Base-by-base conservation (phyloP, 1,140 invertebrate genomes). In the Phortica variegata region DNA sequence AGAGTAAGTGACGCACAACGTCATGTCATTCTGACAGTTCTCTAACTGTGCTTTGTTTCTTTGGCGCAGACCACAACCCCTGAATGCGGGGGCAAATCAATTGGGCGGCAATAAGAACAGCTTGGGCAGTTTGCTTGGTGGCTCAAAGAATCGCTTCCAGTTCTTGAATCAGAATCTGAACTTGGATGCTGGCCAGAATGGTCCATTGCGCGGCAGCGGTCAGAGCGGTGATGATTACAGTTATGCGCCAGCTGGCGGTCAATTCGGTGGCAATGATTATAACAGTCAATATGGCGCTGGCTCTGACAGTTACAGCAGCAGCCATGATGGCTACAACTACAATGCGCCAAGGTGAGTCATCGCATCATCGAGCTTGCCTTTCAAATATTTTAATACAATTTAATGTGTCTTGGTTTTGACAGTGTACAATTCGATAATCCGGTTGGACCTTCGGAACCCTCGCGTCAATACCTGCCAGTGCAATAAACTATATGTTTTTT, bases 181-280 rank as follows among this genome's bases (percentile, higher is more conserved):
- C 33, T 49, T 68, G 18, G 65, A 73, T 37, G 44, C 47, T 32
- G 62, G 68, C 0, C 56, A 65, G 31, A 51, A 34, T 31, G 49
- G 59, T 29, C 60, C 61, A 8, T 42, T 65, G 50, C 53, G 61
- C 26, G 65, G 71, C 52, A 71, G 66, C 29, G 66, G 63, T 12
- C 70, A 71, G 51, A 73, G 62, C 23, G 66, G 71, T 16, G 70
- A 73, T 23, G 71, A 73, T 29, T 74, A 68, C 33, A 73, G 63
- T 49, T 73, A 71, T 48, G 31, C 51, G 34, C 52, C 32, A 26
- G 13, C 23, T 31, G 43, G 31, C 18, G 29, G 12, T 3, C 36
- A 38, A 38, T 38, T 26, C 23, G 23, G 23, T 26, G 10, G 23
- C 23, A 26, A 5, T 26, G 23, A 26, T 6, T 26, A 26, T n/a